These are phyloP conservation scores for Tigriopus californicus DNA, from an alignment of 2,888 invertebrate species.

Conservation along the genomic window DNA sequence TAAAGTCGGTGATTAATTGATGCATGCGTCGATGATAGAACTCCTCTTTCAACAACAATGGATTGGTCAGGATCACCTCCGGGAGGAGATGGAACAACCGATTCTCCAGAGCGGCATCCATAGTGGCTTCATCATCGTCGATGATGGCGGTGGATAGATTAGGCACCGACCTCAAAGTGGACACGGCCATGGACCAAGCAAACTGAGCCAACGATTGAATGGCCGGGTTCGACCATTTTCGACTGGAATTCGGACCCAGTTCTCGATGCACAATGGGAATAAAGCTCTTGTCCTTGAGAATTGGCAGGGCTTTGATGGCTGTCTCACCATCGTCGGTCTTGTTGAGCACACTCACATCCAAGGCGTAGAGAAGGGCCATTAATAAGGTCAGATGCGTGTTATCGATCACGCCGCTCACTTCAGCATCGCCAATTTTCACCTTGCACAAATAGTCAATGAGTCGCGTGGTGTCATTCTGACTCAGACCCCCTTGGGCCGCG, in stretches of 20 bases:
- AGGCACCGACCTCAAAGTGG: constrained; percentile 39
- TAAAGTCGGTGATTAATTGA: constrained; percentile 69
- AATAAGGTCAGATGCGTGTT: constrained; percentile 55
- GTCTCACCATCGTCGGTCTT: constrained; percentile 19
- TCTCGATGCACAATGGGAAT: constrained; percentile 33
- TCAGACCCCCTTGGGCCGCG: constrained; percentile 55
- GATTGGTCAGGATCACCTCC: constrained; percentile 17
- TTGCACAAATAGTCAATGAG: constrained; percentile 24
- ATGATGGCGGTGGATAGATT: constrained; percentile 29
- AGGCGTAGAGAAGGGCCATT: constrained; percentile 61
- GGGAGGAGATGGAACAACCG: constrained; percentile 28
- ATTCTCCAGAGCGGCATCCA: constrained; percentile 56
- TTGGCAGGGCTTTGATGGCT: constrained; percentile 24
- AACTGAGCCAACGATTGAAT: constrained; percentile 40
- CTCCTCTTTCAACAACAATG: constrained; percentile 31
- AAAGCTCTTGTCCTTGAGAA: constrained; percentile 26
- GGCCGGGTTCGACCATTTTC: constrained; percentile 18
- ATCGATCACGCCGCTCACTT: constrained; percentile 50
- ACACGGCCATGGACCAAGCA: constrained; percentile 47
- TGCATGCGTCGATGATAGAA: constrained; percentile 68
- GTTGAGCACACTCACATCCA: constrained; percentile 54
- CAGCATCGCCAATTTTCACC: constrained; percentile 25
- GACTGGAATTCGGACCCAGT: constrained; percentile 15
- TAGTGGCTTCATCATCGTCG: constrained; percentile 58
- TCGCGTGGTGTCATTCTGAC: constrained; percentile 45